A percentile compares a stretch with the other conserved stretches of the same genome.
phyloP scores from a whole-genome alignment of 1,140 invertebrate species.

The Microplitis demolitor region DNA sequence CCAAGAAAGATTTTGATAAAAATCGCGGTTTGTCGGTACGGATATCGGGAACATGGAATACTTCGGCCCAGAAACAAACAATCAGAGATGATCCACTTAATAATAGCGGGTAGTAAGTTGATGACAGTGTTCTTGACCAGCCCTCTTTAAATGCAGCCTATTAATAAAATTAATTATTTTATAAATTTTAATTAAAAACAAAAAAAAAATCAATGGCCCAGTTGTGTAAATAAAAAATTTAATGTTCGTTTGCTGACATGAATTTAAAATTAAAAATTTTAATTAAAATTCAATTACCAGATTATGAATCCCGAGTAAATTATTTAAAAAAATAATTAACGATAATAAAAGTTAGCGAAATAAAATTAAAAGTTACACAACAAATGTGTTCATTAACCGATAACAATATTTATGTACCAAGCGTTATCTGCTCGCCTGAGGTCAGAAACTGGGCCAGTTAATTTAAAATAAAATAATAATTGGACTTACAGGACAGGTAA shows the following conservation, averaged over 20 bases:
- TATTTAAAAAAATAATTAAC: not conserved
- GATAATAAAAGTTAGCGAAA: too few relatives aligned
- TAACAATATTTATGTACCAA: too few relatives aligned
- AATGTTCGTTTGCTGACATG: not conserved
- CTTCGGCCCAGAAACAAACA: constrained; percentile 95
- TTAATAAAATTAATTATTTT: constrained; percentile 39
- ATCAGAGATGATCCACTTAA: constrained; percentile 89
- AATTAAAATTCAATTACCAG: too few relatives aligned
- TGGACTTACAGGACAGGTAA: constrained; percentile 81
- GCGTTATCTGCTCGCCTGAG: too few relatives aligned
- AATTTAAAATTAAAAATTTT: too few relatives aligned
- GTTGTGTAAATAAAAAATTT: too few relatives aligned
- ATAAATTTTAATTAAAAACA: constrained; percentile 8
- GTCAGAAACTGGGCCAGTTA: not conserved
- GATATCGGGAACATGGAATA: constrained; percentile 88
- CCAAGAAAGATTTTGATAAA: constrained; percentile 91
- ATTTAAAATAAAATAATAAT: not conserved
- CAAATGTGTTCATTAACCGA: too few relatives aligned
- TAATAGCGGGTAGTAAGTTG: constrained; percentile 88
- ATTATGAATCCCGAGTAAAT: not conserved
- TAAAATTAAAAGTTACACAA: too few relatives aligned
- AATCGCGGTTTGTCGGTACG: constrained; percentile 86
- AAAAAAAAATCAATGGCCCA: not conserved
- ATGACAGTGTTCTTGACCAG: constrained; percentile 84
- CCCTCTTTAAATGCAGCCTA: constrained; percentile 79